These are phyloP conservation scores for Phrixothrix hirtus DNA, from an alignment of 2,888 invertebrate species.

Conservation along the genomic window DNA sequence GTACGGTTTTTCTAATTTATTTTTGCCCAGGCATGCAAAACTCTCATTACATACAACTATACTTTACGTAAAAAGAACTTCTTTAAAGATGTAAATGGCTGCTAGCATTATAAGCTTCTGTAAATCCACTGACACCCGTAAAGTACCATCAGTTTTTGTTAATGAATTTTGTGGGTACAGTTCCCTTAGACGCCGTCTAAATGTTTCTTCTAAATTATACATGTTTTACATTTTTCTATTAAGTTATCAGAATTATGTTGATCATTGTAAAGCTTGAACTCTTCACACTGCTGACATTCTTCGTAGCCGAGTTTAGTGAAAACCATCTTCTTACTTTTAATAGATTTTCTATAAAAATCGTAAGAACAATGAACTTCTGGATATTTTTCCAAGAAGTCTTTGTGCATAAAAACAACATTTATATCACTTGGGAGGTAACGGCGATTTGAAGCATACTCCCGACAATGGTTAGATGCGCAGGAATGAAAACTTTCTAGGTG, in stretches of 20 bases:
- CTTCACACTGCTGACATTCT: conserved; percentile 2
- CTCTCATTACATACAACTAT: conserved; percentile 9
- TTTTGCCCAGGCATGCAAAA: conserved; percentile 8
- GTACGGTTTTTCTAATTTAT: conserved; percentile 6
- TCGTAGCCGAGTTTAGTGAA: conserved; percentile 1
- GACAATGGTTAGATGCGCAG: no score
- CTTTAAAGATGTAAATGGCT: conserved; percentile 5
- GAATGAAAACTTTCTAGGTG: no score
- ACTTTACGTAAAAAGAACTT: conserved; percentile 3
- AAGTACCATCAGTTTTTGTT: background rate
- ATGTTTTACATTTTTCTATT: background rate
- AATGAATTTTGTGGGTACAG: no score
- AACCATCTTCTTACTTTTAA: background rate
- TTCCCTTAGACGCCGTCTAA: background rate
- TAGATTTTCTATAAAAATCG: conserved; percentile 3
- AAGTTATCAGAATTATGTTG: background rate
- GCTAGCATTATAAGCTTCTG: conserved; percentile 6
- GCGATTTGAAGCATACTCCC: conserved; percentile 2
- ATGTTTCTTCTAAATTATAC: background rate
- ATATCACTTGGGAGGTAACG: conserved; percentile 3
- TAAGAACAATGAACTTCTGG: conserved; percentile 2
- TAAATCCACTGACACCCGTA: conserved; percentile 1
- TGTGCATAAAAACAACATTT: background rate
- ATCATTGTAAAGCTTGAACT: background rate
- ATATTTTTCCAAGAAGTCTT: background rate